Evolutionary conservation across 2,888 invertebrate species (phyloP).

Genomic region (Vanessa cardui): DNA sequence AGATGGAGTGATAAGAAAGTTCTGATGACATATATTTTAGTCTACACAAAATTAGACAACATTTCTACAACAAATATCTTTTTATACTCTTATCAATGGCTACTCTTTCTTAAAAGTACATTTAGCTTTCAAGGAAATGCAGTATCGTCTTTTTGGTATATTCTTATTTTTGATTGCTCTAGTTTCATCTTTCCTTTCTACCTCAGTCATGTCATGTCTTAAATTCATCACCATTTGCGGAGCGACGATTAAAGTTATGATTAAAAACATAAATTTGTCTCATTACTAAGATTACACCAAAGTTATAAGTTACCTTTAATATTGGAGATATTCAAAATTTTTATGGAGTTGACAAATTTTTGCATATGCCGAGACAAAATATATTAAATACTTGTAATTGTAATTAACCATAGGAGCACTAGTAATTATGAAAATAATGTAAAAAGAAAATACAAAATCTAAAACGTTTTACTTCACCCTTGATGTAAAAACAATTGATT

Average conservation of each 20-base stretch:
- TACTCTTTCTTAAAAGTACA: no score
- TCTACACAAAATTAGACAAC: no score
- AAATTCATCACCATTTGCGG: conserved; percentile 10
- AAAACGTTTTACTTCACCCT: background rate
- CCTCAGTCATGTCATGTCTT: conserved; percentile 2
- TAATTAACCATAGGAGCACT: background rate
- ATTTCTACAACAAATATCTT: no score
- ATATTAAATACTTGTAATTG: background rate
- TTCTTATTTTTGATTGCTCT: background rate
- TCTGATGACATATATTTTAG: no score
- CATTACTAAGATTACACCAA: background rate
- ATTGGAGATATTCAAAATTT: no score
- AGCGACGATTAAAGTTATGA: conserved; percentile 6
- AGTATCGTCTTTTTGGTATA: no score
- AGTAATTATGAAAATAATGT: background rate
- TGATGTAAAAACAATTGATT: background rate
- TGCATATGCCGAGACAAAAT: background rate
- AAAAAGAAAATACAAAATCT: background rate
- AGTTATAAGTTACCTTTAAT: no score
- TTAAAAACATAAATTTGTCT: conserved; percentile 8
- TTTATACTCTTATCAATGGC: no score
- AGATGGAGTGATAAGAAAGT: no score
- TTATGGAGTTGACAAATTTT: no score
- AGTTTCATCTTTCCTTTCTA: conserved; percentile 2
- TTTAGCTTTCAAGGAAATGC: no score